Evolutionary conservation across 2,888 invertebrate species (phyloP), one percentile per base, ranked within the genome.

Genomic region (Phasia obesa): DNA sequence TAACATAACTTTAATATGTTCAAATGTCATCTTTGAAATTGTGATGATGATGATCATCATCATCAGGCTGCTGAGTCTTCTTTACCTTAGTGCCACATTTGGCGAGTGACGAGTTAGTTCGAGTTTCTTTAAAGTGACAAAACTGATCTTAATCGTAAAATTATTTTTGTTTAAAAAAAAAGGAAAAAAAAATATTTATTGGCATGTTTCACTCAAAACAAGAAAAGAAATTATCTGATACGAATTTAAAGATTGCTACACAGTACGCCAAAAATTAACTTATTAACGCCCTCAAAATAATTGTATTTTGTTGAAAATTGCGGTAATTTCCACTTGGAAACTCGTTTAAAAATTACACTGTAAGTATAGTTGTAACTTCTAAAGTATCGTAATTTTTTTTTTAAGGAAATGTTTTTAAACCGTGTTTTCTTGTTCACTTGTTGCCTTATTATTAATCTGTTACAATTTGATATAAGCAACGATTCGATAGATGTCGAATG

Each of bases 91-190:
- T 27, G 15, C 27, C 42, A 60, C 44, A 23, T 42, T 51, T 73
- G 17, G 38, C 35, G 21, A 67, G 42, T 21, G 23, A 55, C 21
- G 27, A 51, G 38, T 70, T 64, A 27, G 73, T 53, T 62, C n/a
- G 53, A 47, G 57, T 67, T 77, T 44, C 44, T 53, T 53, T 60
- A 67, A 78, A 86, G 85, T 86, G 85, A 85, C 85, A 76, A 81
- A 79, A 84, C 80, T 84, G 86, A 86, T 86, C 84, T 86, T 85
- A 85, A 86, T 86, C 86, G 85, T 78, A 85, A 86, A 86, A 86
- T 86, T 85, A 75, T 79, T 79, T 69, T 73, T 65, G 65, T 38
- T 71, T 71, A 27, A 19, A 11, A 42, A 17, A 64, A 42, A 27
- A 19, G 4, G 25, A 17, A 64, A 42, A 60, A 1, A 31, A 47